A percentile compares a stretch with the other conserved stretches of the same genome.
Evolutionary conservation across 2,888 invertebrate species (phyloP).

Genomic region (Euzetes globulus): DNA sequence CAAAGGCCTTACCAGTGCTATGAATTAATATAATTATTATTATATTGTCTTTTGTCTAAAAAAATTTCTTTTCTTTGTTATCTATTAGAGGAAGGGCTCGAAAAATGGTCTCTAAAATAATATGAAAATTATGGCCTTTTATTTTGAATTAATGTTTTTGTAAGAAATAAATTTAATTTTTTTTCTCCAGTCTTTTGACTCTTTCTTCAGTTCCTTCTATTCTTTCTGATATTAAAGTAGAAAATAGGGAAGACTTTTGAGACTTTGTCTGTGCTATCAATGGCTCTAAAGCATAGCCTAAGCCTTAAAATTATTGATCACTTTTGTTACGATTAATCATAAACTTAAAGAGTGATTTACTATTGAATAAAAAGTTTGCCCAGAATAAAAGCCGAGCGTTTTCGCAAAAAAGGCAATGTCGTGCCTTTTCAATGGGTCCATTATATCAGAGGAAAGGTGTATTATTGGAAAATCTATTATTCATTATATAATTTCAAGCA

Average conservation of each 20-base stretch:
- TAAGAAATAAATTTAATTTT: constrained; percentile 7
- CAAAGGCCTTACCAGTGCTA: background rate
- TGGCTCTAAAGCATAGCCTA: background rate
- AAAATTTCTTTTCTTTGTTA: no score
- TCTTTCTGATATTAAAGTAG: background rate
- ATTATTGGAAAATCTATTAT: background rate
- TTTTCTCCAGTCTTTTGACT: background rate
- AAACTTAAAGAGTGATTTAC: constrained; percentile 8
- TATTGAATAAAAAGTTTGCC: background rate
- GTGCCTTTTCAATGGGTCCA: background rate
- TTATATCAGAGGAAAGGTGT: background rate
- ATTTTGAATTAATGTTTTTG: background rate
- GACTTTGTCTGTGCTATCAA: background rate
- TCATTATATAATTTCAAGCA: constrained; percentile 12
- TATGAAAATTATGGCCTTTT: background rate
- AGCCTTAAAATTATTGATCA: constrained; percentile 2
- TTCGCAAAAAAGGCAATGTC: background rate
- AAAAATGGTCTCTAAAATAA: background rate
- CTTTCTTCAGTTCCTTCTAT: background rate
- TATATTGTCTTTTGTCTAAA: background rate
- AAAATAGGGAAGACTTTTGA: background rate
- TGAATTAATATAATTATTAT: background rate
- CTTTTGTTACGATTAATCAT: constrained; percentile 10
- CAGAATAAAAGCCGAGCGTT: background rate
- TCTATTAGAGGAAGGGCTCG: no score